Evolutionary conservation across 2,797 vertebrate genomes (phyloP), one percentile per base, ranked within the genome.

Genomic region (Gadopsis marmoratus): DNA sequence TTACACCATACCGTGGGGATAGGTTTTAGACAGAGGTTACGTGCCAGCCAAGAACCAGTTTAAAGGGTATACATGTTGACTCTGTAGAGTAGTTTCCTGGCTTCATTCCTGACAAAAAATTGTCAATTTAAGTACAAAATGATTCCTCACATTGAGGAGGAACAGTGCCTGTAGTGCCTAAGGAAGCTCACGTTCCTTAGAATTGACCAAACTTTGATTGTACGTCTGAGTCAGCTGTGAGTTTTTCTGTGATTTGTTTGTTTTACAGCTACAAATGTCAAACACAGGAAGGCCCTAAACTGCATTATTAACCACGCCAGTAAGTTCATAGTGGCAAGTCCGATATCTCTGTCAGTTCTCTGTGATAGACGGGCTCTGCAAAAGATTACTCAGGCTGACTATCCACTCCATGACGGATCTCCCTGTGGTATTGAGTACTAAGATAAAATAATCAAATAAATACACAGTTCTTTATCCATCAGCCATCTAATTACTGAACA

Each of bases 191-290:
- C 4, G 66, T 58, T 54, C 17, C n/a, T 68, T 9, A 29, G 35
- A 73, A 54, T 7, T 45, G 37, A 62, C 56, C 19, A 17, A 63
- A 76, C 35, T 63, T 51, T 56, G 11, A 66, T 56, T 31, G 37
- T n/a, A 43, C 3, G 2, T 33, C 33, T 67, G 19, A 17, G 51
- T 37, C 11, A 6, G 59, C 9, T 31, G 7, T 41, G 7, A 23
- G 19, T 29, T 63, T 56, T 47, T 35, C 17, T n/a, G 9, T 50
- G 11, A 51, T 61, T 43, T 66, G 10, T 76, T 59, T 74, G 35
- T 56, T 47, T 73, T 51, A 23, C 31, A 70, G n/a, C 58, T 33
- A 2, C 11, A 48, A 21, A 39, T 31, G 56, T 43, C 47, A 45
- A 66, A 55, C 1, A 0, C 12, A 43, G 33, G 14, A 70, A 59